Conservation (phyloP, 2,113 vertebrate species). For the Morone saxatilis region DNA sequence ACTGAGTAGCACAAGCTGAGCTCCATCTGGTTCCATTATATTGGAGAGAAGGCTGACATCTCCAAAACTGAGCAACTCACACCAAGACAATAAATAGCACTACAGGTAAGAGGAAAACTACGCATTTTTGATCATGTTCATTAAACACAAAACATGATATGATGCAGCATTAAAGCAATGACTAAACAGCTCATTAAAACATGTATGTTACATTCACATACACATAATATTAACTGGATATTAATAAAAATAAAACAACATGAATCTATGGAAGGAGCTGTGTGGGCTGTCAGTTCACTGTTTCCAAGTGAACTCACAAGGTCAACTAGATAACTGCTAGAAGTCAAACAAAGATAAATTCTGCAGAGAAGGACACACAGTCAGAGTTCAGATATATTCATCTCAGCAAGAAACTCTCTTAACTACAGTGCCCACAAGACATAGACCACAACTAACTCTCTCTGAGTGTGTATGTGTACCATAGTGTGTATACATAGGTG, state of each 20-base stretch:
- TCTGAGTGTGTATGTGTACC: no score
- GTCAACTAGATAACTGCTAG: slow-evolving; percentile 2
- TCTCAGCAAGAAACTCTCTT: neutral
- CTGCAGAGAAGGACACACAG: neutral
- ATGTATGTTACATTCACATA: neutral
- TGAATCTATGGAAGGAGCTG: neutral
- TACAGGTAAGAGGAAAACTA: no score
- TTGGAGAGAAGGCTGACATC: no score
- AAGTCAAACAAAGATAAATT: slow-evolving; percentile 38
- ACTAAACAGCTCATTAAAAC: neutral
- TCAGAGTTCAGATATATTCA: slow-evolving; percentile 4
- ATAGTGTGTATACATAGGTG: neutral
- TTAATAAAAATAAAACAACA: neutral
- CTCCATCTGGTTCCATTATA: no score
- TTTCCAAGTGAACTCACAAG: slow-evolving; percentile 19
- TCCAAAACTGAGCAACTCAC: no score
- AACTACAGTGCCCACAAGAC: neutral
- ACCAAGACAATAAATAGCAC: no score
- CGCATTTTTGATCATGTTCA: no score
- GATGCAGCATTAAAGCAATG: no score
- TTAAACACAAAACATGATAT: no score
- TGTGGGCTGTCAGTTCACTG: slow-evolving; percentile 20
- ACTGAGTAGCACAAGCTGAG: no score
- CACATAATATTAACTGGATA: neutral
- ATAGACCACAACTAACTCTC: neutral